Base-by-base conservation (phyloP, 2,888 invertebrate species). In the Nasonovia ribisnigri region DNA sequence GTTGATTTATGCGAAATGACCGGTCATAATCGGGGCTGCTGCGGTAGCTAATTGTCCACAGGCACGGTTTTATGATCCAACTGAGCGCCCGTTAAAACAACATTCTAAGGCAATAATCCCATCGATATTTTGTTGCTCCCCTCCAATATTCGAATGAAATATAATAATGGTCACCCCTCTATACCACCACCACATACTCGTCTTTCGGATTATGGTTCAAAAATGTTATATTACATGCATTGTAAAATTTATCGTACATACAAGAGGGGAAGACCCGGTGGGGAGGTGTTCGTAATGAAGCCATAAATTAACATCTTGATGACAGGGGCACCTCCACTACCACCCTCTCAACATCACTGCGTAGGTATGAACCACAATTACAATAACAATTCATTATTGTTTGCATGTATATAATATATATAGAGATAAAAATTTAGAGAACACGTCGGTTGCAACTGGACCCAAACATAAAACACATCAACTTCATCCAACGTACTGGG, bases 351-450 rank as follows among this genome's bases (percentile, higher is more conserved):
- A 26, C 67, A 46, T 11, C 84, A 42, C 10, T 36, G 36, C 20
- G 20, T 77, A 88, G 60, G 54, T 84, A 84, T 42, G 67, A 87
- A 90, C 90, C 90, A 51, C 93, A 93, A 93, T 92, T 93, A 90
- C 86, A 90, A 93, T 90, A 93, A 93, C 93, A 93, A 93, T 93
- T 93, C 90, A 67, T 93, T 93, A 90, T 93, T 87, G 46, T 93
- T 86, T 51, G 42, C 54, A 20, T 43, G 11, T 42, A n/a, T 86
- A 42, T 86, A 43, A 6, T 42, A n/a, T 86, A 42, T 86, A 43
- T 29, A 84, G 36, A 26, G 84, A 89, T 89, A 88, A 93, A 88
- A 20, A 92, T 88, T 92, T 88, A n/a, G 54, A 88, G n/a, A 43
- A 77, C 36, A 84, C 84, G 84, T 84, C 84, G 24, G 43, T n/a